These are phyloP conservation scores for Malthinus seriepunctatus DNA, from an alignment of 2,888 invertebrate genomes.

Conservation along the genomic window DNA sequence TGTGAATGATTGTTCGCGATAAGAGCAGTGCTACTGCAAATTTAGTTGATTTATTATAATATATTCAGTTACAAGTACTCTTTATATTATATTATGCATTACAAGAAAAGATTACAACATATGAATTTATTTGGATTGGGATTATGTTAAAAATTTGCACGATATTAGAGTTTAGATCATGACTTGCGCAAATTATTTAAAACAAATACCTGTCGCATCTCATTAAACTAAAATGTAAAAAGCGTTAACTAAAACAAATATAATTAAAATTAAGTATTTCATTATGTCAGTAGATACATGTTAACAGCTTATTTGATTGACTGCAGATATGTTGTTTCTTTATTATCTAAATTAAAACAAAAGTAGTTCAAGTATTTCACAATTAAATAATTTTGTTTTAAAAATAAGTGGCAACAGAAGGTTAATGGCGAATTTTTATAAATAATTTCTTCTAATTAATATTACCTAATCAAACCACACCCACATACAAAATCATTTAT, in stretches of 20 bases:
- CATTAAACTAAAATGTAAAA: background rate
- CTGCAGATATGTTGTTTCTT: too few species aligned
- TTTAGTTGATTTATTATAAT: constrained; percentile 30
- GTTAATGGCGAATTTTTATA: constrained; percentile 7
- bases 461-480: constrained; percentile 15
- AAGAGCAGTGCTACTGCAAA: constrained; percentile 37
- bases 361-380: constrained; percentile 7
- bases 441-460: constrained; percentile 16
- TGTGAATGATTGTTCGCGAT: constrained; percentile 41
- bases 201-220: background rate
- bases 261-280: background rate
- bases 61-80: constrained; percentile 20
- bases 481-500: constrained; percentile 15
- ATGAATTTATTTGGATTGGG: constrained; percentile 7
- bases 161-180: background rate
- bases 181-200: background rate
- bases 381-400: constrained; percentile 3
- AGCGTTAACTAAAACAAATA: background rate
- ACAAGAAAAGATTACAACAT: constrained; percentile 14
- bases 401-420: constrained; percentile 5
- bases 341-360: background rate
- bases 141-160: background rate
- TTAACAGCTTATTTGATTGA: too few species aligned
- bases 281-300: background rate
- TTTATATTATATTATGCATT: constrained; percentile 13